phyloP scores from a whole-genome alignment of 1,140 invertebrate species.

The Euura saliciscinereae region DNA sequence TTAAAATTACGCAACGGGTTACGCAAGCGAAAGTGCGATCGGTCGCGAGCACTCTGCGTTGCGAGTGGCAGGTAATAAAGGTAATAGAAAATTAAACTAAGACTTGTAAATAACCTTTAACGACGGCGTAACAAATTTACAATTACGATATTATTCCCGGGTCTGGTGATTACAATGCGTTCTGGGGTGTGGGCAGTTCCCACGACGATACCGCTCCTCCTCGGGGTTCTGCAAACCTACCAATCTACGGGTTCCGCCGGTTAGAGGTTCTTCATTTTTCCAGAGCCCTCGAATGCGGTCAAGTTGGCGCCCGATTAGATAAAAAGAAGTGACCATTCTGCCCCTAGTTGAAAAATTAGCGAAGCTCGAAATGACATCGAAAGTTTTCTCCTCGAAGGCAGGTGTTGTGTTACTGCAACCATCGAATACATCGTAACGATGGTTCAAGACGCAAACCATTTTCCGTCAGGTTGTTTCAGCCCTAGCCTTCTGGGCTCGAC shows the following conservation, averaged over 20 bases:
- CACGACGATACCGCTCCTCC: slow-evolving; percentile 28
- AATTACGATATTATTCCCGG: slow-evolving; percentile 56
- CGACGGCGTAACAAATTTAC: slow-evolving; percentile 54
- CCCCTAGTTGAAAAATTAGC: too few species aligned
- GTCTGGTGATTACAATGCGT: slow-evolving; percentile 40
- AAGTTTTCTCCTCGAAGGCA: not conserved
- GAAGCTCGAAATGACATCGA: not conserved
- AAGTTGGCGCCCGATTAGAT: too few species aligned
- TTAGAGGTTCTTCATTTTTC: not conserved
- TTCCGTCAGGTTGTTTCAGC: not conserved
- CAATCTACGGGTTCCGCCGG: not conserved
- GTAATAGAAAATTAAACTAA: slow-evolving; percentile 53
- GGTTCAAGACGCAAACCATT: not conserved
- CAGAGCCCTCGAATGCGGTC: not conserved
- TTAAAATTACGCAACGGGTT: not conserved
- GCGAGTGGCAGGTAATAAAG: slow-evolving; percentile 16
- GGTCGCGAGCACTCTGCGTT: not conserved
- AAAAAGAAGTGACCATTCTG: too few species aligned
- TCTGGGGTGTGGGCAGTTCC: slow-evolving; percentile 42
- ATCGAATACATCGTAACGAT: not conserved
- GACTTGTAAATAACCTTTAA: slow-evolving; percentile 53
- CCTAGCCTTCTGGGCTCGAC: not conserved
- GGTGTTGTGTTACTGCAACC: not conserved
- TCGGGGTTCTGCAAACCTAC: not conserved
- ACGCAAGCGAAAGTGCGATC: slow-evolving; percentile 10